Evolutionary conservation across 2,797 vertebrate genomes (phyloP).

Genomic region (Zonotrichia albicollis): DNA sequence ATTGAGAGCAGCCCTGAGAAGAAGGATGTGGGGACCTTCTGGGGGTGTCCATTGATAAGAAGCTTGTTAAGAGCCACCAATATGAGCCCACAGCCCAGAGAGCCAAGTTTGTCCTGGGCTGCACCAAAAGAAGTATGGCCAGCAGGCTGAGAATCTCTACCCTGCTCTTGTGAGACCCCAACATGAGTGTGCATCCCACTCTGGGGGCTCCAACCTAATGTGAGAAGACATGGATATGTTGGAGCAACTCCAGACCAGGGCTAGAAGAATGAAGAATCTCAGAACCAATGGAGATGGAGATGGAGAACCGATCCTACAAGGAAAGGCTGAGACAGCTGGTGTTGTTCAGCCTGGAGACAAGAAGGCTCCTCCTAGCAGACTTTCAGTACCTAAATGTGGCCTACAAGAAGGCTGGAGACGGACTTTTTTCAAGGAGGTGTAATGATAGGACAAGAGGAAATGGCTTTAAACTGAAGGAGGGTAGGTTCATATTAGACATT

Average conservation of each 20-base stretch:
- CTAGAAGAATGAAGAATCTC: neutral
- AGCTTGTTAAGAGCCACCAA: neutral
- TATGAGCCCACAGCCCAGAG: neutral
- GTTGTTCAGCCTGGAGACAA: neutral
- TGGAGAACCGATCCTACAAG: neutral
- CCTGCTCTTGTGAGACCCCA: fast-evolving
- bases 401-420: neutral
- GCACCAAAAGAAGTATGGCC: neutral
- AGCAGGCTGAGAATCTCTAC: neutral
- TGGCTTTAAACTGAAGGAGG: neutral
- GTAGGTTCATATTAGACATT: neutral
- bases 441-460: neutral
- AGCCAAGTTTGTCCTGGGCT: neutral
- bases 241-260: neutral
- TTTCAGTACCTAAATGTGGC: neutral
- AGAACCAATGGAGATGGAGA: too few relatives aligned
- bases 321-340: neutral
- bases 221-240: neutral
- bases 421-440: too few relatives aligned
- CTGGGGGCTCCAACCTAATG: neutral
- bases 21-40: neutral
- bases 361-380: neutral
- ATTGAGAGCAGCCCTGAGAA: neutral
- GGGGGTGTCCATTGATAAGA: neutral
- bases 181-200: neutral